Evolutionary conservation across 1,140 invertebrate genomes (phyloP), one percentile per base, ranked within the genome.

Genomic region (Eurosta solidaginis): DNA sequence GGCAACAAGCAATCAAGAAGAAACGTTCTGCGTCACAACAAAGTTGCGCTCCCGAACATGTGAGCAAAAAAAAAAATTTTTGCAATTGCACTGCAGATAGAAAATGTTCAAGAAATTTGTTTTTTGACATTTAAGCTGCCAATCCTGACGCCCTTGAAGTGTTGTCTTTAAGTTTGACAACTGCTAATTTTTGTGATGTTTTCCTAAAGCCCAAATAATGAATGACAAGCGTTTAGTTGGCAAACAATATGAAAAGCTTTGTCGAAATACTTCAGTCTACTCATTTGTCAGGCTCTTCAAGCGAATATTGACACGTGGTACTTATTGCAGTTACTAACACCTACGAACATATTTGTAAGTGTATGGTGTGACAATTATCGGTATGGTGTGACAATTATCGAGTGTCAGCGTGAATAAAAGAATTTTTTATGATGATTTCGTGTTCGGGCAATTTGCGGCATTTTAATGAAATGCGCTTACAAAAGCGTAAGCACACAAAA

Each of bases 401-500:
- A 68, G 59, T 40, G 33, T 40, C 59, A 40, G 33, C n/a, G 59
- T 33, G 33, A 68, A 68, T 68, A 68, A 68, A 40, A 29, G 59
- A n/a, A 68, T 68, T 68, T 68, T 68, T 68, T 68, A 68, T 17
- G 59, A 40, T 7, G 33, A 68, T 68, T 68, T 68, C 59, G 59
- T 68, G 59, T 68, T 68, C 22, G 27, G 59, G n/a, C 59, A 68
- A 68, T 68, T 68, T 68, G n/a, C 59, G 59, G 59, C 33, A 29
- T 40, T 40, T 68, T 68, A 68, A 68, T 40, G 59, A 68, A 68
- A 68, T 20, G 27, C 14, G n/a, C 33, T 2, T 6, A 63, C 33
- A 68, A 68, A 68, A 68, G 59, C n/a, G 59, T 20, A 47, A 47
- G 33, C 59, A 68, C 36, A 49, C 45, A 49, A 12, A 49, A 49